A percentile compares a stretch with the other conserved stretches of the same genome.
Conservation (phyloP, 2,888 invertebrate genomes). For the Diarsia dahlii region DNA sequence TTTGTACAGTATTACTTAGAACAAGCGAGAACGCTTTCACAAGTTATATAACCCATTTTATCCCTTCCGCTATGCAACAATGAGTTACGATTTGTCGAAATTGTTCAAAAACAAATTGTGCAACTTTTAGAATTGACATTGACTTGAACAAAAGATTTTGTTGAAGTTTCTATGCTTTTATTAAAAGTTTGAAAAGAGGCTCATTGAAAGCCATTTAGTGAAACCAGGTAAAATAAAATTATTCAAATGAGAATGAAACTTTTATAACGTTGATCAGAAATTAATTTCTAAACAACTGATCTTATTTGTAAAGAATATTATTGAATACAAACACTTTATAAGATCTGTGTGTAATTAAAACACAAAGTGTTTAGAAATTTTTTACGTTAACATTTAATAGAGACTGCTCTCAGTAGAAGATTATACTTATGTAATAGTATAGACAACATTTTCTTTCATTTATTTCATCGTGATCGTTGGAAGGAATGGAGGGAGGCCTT, state of each 20-base stretch:
- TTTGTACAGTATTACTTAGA: background rate
- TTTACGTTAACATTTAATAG: background rate
- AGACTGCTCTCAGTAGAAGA: background rate
- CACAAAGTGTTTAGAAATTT: no score
- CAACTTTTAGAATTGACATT: slow-evolving; percentile 2
- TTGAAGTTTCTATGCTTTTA: slow-evolving; percentile 2
- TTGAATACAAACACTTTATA: background rate
- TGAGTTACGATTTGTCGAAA: background rate
- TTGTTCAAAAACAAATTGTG: background rate
- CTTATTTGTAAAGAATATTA: slow-evolving; percentile 4
- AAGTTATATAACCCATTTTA: background rate
- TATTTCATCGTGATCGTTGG: no score
- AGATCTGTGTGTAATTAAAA: background rate
- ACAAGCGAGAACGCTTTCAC: background rate
- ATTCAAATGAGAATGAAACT: slow-evolving; percentile 20
- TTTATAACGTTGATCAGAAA: slow-evolving; percentile 25
- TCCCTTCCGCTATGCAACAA: no score
- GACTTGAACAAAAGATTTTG: slow-evolving; percentile 20
- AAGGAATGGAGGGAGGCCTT: no score
- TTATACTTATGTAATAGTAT: background rate
- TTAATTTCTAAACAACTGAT: slow-evolving; percentile 7
- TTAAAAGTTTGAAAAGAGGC: slow-evolving; percentile 9
- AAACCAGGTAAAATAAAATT: slow-evolving; percentile 41
- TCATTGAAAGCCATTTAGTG: slow-evolving; percentile 7
- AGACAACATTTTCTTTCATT: background rate